Evolutionary conservation across 2,797 vertebrate genomes (phyloP), one percentile per base, ranked within the genome.

Genomic region (Anguilla megastoma): DNA sequence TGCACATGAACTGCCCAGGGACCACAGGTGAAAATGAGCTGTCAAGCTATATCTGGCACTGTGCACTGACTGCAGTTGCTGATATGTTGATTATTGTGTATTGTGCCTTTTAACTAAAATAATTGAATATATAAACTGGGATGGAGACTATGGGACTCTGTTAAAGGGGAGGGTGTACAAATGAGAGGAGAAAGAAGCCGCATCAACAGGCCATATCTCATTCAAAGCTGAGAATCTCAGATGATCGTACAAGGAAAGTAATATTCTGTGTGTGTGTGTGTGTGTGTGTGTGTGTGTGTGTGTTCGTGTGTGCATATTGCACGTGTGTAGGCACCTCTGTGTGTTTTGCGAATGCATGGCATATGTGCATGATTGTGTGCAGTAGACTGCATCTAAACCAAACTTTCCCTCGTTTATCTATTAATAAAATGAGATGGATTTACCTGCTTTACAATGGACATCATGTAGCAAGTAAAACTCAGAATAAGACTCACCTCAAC

Each of bases 401-500:
- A 30, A 74, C 71, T 36, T 10, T 33, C 30, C 36, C 74, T 10
- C 27, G 27, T 33, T 2, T 24, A 14, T 7, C 8, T n/a, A 9
- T 30, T 71, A 30, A 33, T 24, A 71, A 7, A 71, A 24, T 36
- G 24, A 30, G 36, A 36, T 41, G 74, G 36, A 79, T 79, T 41
- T 79, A 79, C 14, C 74, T 41, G 30, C 36, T 79, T 41, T 16
- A 41, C 33, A 79, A 5, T 36, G 14, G 30, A 79, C 2, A 41
- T 45, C 18, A 21, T 76, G 30, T 80, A 16, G 18, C 41, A 48
- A 79, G 52, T 2, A 63, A 85, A 85, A 58, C 5, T 89, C 10
- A 69, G 18, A 3, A 48, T 50, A 9, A 63, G n/a, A 89, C 94
- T 91, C 84, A 95, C 95, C 94, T 95, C 93, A 84, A 96, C 93